A percentile compares a stretch with the other conserved stretches of the same genome.
phyloP scores from a whole-genome alignment of 1,140 invertebrate genomes.

The Hyles vespertilio region DNA sequence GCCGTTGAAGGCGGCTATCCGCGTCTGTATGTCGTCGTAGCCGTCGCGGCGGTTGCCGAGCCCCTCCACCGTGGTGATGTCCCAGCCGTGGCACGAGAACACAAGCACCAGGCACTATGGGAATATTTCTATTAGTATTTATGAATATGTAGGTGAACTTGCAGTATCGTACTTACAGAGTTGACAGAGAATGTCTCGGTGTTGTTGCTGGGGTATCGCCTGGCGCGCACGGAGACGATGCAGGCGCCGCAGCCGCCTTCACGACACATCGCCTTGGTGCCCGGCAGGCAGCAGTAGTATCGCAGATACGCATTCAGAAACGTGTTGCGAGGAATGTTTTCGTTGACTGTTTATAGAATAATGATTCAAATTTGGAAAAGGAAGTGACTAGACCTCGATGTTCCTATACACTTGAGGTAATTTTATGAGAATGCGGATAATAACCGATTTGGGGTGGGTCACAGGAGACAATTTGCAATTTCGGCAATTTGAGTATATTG shows the following conservation, averaged over 20 bases:
- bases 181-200: conserved; percentile 82
- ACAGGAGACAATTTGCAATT: too few species aligned
- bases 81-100: conserved; percentile 84
- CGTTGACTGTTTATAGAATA: conserved; percentile 35
- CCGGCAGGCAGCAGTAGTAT: conserved; percentile 80
- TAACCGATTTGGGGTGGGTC: too few species aligned
- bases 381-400: too few species aligned
- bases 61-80: conserved; percentile 88
- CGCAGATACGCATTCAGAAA: conserved; percentile 82
- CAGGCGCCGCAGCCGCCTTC: conserved; percentile 92
- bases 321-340: conserved; percentile 68
- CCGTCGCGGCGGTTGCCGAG: conserved; percentile 82
- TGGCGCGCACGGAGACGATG: conserved; percentile 80
- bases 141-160: too few species aligned
- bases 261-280: conserved; percentile 90
- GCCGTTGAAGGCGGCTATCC: conserved; percentile 82
- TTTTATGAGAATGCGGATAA: too few species aligned
- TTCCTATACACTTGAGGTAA: too few species aligned
- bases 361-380: not conserved
- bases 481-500: too few species aligned
- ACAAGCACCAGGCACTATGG: conserved; percentile 83
- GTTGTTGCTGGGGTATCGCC: conserved; percentile 73
- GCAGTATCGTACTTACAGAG: conserved; percentile 77
- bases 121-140: not conserved
- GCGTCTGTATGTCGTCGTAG: conserved; percentile 83